phyloP scores from a whole-genome alignment of 1,140 invertebrate species.

The Bombus difficillimus region DNA sequence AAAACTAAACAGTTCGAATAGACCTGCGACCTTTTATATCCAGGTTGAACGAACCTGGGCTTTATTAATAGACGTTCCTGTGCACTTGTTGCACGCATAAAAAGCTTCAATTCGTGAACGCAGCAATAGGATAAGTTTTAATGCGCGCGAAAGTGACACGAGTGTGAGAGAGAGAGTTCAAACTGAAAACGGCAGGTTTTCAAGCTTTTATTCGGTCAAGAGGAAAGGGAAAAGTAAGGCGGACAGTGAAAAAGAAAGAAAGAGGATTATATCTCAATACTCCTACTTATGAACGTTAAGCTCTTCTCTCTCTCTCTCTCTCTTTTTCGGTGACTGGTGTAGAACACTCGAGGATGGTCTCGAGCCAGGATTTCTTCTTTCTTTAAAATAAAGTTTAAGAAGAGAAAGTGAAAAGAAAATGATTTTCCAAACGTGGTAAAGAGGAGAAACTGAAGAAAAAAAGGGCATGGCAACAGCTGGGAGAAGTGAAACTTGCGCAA shows the following conservation, averaged over 20 bases:
- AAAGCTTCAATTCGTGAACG: background rate
- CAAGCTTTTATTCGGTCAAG: background rate
- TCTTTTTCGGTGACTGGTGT: background rate
- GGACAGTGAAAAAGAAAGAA: background rate
- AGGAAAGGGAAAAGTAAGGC: background rate
- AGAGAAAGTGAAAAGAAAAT: conserved; percentile 33
- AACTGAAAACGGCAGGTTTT: background rate
- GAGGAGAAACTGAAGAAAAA: background rate
- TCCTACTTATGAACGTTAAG: background rate
- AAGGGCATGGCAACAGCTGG: background rate
- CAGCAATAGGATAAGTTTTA: conserved; percentile 23
- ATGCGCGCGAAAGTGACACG: background rate
- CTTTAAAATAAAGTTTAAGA: background rate
- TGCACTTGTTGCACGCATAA: conserved; percentile 31
- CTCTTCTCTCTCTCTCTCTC: background rate
- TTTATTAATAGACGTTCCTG: background rate
- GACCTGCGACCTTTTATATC: background rate
- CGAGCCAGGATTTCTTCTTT: background rate
- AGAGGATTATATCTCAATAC: conserved; percentile 3
- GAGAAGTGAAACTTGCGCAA: conserved; percentile 4
- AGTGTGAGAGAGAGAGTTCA: background rate
- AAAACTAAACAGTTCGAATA: background rate
- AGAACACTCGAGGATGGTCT: background rate
- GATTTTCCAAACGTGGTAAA: background rate
- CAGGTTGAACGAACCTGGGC: background rate